These are phyloP conservation scores for Germaria angustata DNA, from an alignment of 2,888 invertebrate species.

Conservation along the genomic window DNA sequence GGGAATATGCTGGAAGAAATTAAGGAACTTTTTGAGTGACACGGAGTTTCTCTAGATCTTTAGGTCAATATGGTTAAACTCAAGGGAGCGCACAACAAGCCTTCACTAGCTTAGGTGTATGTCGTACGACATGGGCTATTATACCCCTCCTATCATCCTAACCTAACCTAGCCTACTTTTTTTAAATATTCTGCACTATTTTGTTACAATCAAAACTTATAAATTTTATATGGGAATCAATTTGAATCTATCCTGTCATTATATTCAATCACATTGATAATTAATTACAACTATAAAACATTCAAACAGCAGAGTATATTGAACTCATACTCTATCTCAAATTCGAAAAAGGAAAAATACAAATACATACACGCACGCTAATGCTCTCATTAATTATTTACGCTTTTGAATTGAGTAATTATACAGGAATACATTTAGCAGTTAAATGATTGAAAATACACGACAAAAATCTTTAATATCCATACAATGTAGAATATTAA, in stretches of 20 bases:
- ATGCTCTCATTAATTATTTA: constrained; percentile 65
- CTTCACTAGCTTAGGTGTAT: too few species aligned
- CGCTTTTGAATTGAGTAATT: constrained; percentile 65
- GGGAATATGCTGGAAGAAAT: too few species aligned
- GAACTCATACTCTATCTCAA: constrained; percentile 8
- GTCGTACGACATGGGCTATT: too few species aligned
- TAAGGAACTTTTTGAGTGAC: too few species aligned
- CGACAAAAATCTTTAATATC: neutral
- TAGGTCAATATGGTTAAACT: too few species aligned
- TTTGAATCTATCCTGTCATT: neutral
- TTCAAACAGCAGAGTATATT: constrained; percentile 1
- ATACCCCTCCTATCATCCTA: too few species aligned
- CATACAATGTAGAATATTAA: constrained; percentile 37
- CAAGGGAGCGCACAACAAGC: too few species aligned
- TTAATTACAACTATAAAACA: constrained; percentile 42
- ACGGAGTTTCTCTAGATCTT: too few species aligned
- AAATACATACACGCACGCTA: constrained; percentile 30
- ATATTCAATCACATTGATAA: constrained; percentile 24
- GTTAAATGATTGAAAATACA: constrained; percentile 36
- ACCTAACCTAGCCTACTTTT: too few species aligned
- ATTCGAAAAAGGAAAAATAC: too few species aligned
- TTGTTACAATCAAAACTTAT: too few species aligned
- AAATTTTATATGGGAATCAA: neutral
- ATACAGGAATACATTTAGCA: constrained; percentile 52
- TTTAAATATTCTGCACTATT: too few species aligned